These are phyloP conservation scores for Eptesicus fuscus DNA, from an alignment of 2,113 vertebrate genomes.

Conservation along the genomic window DNA sequence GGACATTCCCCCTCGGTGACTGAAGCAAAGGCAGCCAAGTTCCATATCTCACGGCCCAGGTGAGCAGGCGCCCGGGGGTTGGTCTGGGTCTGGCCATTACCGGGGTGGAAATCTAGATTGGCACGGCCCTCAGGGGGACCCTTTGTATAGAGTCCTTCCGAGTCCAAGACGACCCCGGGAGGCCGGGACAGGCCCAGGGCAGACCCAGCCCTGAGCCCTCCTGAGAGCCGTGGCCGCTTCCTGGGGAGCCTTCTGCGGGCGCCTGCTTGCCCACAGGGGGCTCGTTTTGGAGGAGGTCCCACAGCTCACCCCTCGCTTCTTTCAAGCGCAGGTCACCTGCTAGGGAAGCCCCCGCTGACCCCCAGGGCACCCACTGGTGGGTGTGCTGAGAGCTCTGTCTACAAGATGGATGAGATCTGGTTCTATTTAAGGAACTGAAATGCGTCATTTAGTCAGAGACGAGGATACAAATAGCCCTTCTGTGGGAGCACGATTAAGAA, in stretches of 20 bases:
- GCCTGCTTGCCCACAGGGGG: fast-evolving
- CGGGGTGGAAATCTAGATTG: not conserved
- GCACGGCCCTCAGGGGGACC: not conserved
- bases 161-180: not conserved
- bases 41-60: not conserved
- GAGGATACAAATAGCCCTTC: not conserved
- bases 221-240: not conserved
- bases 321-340: not conserved
- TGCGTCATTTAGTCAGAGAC: not conserved
- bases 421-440: conserved; percentile 45
- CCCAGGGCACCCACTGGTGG: not conserved
- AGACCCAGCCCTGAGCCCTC: not conserved
- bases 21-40: not conserved
- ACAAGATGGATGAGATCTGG: not conserved
- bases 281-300: not conserved
- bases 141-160: not conserved
- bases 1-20: not conserved
- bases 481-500: conserved; percentile 7
- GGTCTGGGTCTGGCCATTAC: not conserved
- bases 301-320: fast-evolving
- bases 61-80: not conserved
- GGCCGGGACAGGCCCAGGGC: no score
- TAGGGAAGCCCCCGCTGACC: not conserved
- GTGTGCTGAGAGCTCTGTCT: not conserved
- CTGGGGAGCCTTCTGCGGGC: not conserved